Evolutionary conservation across 2,888 invertebrate genomes (phyloP), one percentile per base, ranked within the genome.

Genomic region (Theristus sp.): DNA sequence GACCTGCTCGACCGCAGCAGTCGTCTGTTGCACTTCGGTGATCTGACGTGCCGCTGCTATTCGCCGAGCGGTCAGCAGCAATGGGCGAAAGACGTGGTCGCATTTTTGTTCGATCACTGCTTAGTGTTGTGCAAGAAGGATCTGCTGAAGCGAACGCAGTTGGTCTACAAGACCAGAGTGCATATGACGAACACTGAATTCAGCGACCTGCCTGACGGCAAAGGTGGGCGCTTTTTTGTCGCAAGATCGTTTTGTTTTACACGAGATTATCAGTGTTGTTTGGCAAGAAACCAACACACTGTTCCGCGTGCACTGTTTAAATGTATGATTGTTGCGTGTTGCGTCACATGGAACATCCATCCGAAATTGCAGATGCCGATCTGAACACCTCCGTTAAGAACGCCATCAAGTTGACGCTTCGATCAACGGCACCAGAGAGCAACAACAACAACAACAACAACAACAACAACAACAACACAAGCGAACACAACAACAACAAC

Each of bases 101-200:
- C 87, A 62, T 87, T 87, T 74, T 80, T 89, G 28, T 87, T 89
- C 74, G 87, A 88, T 72, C 85, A 86, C 73, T 86, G 87, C 70
- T 77, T 89, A 60, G 81, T 89, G 63, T 84, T 86, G 72, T 88
- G 87, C 76, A 87, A 86, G 77, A 86, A 83, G 78, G 83, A 87
- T 73, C 80, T 87, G 66, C 78, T 87, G 59, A 86, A 86, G 75
- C 81, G 85, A 62, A 84, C 84, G 69, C 83, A 83, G 31, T 84
- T 84, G 72, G 83, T 86, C 56, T 87, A 86, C 76, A 86, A 86
- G 74, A 87, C 87, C 57, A 79, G 88, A 66, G 83, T 88, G 70
- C 82, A 83, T 71, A 78, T 87, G 67, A 84, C 86, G 55, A 64
- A 71, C 28, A 71, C 73, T 2, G n/a, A 55, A 1, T 56, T 85